These are phyloP conservation scores for Heterodera schachtii DNA, from an alignment of 1,140 invertebrate species.

Conservation along the genomic window DNA sequence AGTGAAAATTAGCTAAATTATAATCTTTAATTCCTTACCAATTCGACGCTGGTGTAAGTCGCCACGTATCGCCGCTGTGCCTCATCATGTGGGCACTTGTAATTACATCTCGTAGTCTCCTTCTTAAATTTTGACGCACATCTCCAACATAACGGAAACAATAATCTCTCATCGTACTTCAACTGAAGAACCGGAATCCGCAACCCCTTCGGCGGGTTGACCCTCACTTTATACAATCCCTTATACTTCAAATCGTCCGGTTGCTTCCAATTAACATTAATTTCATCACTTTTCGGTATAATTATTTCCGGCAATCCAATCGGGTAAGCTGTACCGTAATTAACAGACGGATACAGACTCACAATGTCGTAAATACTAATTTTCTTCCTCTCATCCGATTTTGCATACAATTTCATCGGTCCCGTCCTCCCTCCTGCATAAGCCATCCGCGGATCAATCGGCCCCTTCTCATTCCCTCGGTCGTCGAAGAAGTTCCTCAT, in stretches of 20 bases:
- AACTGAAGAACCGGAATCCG: neutral
- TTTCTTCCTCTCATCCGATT: neutral
- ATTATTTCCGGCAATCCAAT: neutral
- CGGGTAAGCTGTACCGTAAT: neutral
- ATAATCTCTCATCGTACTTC: neutral
- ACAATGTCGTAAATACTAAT: neutral
- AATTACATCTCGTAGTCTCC: neutral
- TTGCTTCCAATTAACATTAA: neutral
- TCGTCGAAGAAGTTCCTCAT: neutral
- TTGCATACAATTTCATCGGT: neutral
- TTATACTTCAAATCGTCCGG: neutral
- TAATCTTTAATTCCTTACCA: neutral
- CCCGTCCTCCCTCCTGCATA: neutral
- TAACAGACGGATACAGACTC: neutral
- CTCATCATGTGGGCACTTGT: slow-evolving; percentile 1
- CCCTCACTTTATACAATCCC: neutral
- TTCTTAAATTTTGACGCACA: neutral
- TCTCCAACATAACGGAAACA: slow-evolving; percentile 1
- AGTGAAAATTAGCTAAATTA: neutral
- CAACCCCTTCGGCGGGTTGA: neutral
- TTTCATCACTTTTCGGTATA: neutral
- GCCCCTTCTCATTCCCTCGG: neutral
- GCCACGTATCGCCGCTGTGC: neutral
- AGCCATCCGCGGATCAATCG: neutral
- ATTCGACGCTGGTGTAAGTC: neutral